Conservation (phyloP, 2,888 invertebrate species). For the Odontomyia ornata region DNA sequence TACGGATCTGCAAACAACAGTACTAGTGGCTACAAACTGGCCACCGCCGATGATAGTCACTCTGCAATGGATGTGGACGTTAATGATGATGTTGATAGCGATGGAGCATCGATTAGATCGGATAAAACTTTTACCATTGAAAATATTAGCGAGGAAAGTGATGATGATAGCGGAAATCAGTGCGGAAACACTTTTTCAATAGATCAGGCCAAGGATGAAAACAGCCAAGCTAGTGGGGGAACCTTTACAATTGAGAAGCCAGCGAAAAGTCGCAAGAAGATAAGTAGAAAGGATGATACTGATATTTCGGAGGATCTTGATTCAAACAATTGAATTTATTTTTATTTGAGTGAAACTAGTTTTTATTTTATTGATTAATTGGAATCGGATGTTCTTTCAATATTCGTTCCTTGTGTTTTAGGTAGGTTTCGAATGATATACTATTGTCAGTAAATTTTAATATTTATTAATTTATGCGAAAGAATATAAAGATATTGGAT, state of each 20-base stretch:
- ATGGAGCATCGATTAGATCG: conserved; percentile 15
- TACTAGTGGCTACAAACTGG: conserved; percentile 5
- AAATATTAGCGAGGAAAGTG: conserved; percentile 7
- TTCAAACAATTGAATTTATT: not conserved
- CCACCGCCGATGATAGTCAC: not conserved
- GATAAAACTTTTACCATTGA: conserved; percentile 36
- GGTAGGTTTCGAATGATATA: no score
- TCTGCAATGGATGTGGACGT: not conserved
- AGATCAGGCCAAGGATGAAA: not conserved
- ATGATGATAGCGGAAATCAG: not conserved
- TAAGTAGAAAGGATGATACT: not conserved
- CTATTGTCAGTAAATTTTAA: no score
- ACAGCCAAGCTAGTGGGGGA: not conserved
- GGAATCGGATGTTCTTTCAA: no score
- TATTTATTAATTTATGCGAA: no score
- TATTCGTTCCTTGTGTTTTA: no score
- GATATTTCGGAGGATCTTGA: conserved; percentile 17
- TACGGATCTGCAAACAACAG: not conserved
- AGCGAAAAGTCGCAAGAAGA: not conserved
- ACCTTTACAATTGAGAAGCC: conserved; percentile 11
- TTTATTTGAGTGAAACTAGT: no score
- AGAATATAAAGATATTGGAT: no score
- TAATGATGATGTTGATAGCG: conserved; percentile 21
- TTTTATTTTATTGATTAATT: no score
- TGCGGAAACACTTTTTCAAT: conserved; percentile 29